Evolutionary conservation across 2,113 vertebrate species (phyloP), one percentile per base, ranked within the genome.

Genomic region (Zosterops hypoxanthus): DNA sequence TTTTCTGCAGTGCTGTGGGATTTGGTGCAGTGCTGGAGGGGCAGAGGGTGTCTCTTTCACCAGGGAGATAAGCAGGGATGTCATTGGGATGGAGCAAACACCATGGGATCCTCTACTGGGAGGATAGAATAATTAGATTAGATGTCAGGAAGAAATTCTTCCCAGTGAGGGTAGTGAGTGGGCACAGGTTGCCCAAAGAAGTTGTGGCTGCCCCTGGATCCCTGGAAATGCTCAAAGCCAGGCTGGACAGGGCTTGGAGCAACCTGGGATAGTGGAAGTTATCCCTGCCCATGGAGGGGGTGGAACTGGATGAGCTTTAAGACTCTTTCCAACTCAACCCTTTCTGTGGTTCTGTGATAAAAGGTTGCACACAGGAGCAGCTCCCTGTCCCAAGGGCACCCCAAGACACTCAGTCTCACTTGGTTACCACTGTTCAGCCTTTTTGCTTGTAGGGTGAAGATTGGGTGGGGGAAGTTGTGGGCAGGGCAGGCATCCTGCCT

Each of bases 171-270:
- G 8, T 50, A 22, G 2, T 0, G 4, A 72, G 59, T 42, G 72
- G 31, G 31, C 44, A 50, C 11, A 42, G 22, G 28, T 0, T 75
- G 60, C 9, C 16, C n/a, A 17, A 29, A 68, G 53, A 3, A 72
- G 4, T 53, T 82, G 69, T 29, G 46, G 53, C 10, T 39, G 46
- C 13, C 9, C 41, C 55, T 41, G 36, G 25, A 53, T 25, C 29
- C 21, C n/a, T 55, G 61, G n/a, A 14, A 76, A 18, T 11, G 2
- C 29, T 34, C 53, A 26, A 22, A 8, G 23, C 12, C 12, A 25
- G 44, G 18, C 0, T 59, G 44, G 50, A 57, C 0, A 0, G 22
- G 5, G 18, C 6, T 81, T 36, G 42, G 33, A 73, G 19, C 3
- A 5, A 2, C 28, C 21, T 33, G 33, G 22, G 36, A 2, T 2